Conservation (phyloP, 2,888 invertebrate species). For the Macropis europaea region DNA sequence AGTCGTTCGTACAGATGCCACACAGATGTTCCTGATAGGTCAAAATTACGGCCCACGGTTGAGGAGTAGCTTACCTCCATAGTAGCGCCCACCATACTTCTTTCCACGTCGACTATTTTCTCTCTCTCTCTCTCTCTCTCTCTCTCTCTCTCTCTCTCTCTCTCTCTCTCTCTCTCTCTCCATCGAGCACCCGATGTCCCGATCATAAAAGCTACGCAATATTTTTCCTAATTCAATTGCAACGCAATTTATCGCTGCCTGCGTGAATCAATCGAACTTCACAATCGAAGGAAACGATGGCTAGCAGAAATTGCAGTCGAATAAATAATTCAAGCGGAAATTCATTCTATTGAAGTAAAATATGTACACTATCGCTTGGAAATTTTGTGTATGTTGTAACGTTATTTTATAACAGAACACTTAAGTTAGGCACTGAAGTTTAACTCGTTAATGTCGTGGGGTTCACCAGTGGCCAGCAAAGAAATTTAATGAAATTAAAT, state of each 20-base stretch:
- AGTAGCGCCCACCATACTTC: slow-evolving; percentile 35
- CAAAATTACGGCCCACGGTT: slow-evolving; percentile 55
- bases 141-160: slow-evolving; percentile 11
- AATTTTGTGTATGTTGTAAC: too few species aligned
- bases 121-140: not conserved
- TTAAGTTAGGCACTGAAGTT: too few species aligned
- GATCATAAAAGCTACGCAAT: slow-evolving; percentile 32
- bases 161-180: not conserved
- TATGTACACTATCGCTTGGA: too few species aligned
- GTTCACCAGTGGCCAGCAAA: too few species aligned
- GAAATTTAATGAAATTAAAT: too few species aligned
- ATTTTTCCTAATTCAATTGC: slow-evolving; percentile 18
- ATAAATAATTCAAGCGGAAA: too few species aligned
- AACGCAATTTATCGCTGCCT: not conserved
- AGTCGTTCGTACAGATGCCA: slow-evolving; percentile 52
- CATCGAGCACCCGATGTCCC: slow-evolving; percentile 28
- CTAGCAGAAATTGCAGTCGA: too few species aligned
- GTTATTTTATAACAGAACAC: too few species aligned
- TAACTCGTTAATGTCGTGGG: too few species aligned
- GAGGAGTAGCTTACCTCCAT: slow-evolving; percentile 44
- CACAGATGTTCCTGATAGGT: slow-evolving; percentile 64
- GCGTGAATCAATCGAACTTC: too few species aligned
- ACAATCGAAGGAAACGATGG: too few species aligned
- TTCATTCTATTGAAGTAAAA: too few species aligned
- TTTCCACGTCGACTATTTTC: slow-evolving; percentile 20